These are phyloP conservation scores for Gopherus flavomarginatus DNA, from an alignment of 2,113 vertebrate species.

Conservation along the genomic window DNA sequence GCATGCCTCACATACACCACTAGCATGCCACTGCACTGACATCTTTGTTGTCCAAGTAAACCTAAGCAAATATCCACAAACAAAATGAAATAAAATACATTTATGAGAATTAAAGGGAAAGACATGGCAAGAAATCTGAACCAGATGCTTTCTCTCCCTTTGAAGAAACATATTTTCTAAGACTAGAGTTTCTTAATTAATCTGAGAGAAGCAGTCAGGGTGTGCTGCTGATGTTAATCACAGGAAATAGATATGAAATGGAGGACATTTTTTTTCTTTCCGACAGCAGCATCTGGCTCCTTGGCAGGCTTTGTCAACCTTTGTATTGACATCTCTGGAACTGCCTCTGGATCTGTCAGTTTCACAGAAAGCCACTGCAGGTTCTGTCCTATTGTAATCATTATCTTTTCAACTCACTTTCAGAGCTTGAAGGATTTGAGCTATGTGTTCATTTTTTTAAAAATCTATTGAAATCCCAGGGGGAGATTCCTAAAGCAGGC, in stretches of 20 bases:
- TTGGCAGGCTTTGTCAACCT: constrained; percentile 50
- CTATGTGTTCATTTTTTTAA: background rate
- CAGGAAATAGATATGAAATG: constrained; percentile 27
- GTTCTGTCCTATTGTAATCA: background rate
- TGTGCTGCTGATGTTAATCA: constrained; percentile 18
- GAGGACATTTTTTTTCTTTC: constrained; percentile 15
- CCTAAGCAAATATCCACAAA: background rate
- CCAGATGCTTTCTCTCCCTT: constrained; percentile 54
- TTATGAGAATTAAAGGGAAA: constrained; percentile 29
- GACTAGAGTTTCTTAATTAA: constrained; percentile 71
- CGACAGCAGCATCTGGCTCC: constrained; percentile 57
- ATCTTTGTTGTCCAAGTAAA: constrained; percentile 25
- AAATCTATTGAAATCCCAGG: background rate
- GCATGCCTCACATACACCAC: background rate
- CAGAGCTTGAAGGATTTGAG: background rate
- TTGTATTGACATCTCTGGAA: background rate
- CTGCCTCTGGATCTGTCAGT: background rate
- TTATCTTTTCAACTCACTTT: background rate
- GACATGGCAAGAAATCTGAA: constrained; percentile 11
- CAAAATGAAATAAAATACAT: background rate
- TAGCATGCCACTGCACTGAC: background rate
- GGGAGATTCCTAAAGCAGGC: background rate
- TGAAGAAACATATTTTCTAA: constrained; percentile 51
- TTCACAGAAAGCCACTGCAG: background rate
- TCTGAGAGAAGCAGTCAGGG: constrained; percentile 8